Conservation (phyloP, 2,888 invertebrate species). For the Heliconius cydno region DNA sequence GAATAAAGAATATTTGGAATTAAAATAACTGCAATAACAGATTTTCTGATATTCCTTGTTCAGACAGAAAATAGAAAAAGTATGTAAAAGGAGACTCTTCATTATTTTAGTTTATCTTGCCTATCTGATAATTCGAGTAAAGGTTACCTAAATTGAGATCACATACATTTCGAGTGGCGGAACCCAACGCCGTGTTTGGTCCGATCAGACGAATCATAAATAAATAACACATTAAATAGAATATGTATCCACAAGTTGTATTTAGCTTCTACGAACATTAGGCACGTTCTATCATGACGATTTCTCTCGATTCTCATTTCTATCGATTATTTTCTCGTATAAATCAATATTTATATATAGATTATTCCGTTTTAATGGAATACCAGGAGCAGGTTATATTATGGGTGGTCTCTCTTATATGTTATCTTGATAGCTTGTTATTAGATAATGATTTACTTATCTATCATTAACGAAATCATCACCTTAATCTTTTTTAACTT, state of each 20-base stretch:
- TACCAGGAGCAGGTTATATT: neutral
- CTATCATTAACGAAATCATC: neutral
- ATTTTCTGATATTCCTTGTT: too few species aligned
- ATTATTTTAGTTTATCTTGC: too few species aligned
- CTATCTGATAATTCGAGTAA: too few species aligned
- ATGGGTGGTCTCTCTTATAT: conserved; percentile 5
- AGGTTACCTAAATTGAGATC: too few species aligned
- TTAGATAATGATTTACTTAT: conserved; percentile 6
- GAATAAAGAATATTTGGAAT: too few species aligned
- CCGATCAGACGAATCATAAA: neutral
- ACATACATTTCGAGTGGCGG: too few species aligned
- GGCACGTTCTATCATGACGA: neutral
- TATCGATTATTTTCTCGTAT: conserved; percentile 6
- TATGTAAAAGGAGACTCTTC: too few species aligned
- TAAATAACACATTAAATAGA: neutral
- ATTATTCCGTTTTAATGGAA: conserved; percentile 24
- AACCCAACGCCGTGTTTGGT: too few species aligned
- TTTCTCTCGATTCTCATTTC: neutral
- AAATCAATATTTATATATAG: conserved; percentile 15
- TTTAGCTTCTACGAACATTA: neutral
- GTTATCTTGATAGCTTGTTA: conserved; percentile 20
- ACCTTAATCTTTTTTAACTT: neutral
- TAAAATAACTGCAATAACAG: too few species aligned
- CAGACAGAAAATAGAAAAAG: too few species aligned
- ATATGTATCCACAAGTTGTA: neutral